Base-by-base conservation (phyloP, 1,140 invertebrate genomes). In the Drosophila repletoides region DNA sequence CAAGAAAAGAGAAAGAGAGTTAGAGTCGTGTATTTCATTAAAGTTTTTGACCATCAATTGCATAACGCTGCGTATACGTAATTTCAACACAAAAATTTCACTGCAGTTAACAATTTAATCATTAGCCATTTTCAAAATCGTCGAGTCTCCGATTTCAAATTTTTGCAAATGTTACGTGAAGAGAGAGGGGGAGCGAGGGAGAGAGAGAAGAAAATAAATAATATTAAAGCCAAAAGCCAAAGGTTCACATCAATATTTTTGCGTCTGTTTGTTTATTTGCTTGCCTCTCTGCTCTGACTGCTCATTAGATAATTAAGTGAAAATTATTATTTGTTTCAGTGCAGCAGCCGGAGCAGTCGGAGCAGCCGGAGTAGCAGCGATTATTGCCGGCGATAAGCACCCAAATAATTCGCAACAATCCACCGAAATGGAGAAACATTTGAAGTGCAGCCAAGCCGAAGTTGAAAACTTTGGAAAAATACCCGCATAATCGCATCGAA, bases 281-380 rank as follows among this genome's bases (percentile, higher is more conserved):
- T 46, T 28, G 34, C 41, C 41, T 63, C 33, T 28, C 43, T 55
- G 29, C 12, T 46, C 24, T 22, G 38, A 49, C 15, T 59, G 60
- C 52, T 83, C 71, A 79, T 83, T 83, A 79, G 79, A 77, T 86
- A 83, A 83, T 83, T 83, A 83, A 83, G 79, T 79, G 80, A 79
- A 83, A 83, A 79, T 83, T 83, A 83, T 67, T 67, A 61, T 48
- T n/a, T 64, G 29, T 46, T 36, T 36, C 38, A 45, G 38, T 61
- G 40, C 56, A 51, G 31, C 45, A 38, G n/a, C n/a, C n/a, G n/a
- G n/a, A n/a, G n/a, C n/a, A n/a, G n/a, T n/a, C n/a, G n/a, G n/a
- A n/a, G n/a, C n/a, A n/a, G n/a, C n/a, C n/a, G n/a, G n/a, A n/a
- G n/a, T n/a, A n/a, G n/a, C n/a, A n/a, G n/a, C n/a, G n/a, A n/a